phyloP scores from a whole-genome alignment of 2,888 invertebrate genomes.

The Pelosia muscerda region DNA sequence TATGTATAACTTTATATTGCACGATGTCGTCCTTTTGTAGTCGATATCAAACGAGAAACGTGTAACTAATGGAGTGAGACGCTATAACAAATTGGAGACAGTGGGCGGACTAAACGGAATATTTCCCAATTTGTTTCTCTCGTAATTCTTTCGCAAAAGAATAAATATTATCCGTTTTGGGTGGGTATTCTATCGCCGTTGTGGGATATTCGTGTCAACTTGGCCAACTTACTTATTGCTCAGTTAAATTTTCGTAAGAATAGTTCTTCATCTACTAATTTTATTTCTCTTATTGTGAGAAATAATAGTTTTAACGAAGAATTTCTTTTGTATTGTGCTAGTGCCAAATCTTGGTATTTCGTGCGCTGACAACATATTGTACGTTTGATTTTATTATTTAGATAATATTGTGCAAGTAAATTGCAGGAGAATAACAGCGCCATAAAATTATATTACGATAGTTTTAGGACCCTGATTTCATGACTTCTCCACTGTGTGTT shows the following conservation, averaged over 20 bases:
- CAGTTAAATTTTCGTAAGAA: conserved; percentile 27
- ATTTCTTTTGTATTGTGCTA: background rate
- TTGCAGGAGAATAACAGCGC: background rate
- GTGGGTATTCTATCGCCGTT: conserved; percentile 49
- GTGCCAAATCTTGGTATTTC: background rate
- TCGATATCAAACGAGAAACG: conserved; percentile 50
- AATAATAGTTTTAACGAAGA: background rate
- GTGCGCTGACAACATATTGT: background rate
- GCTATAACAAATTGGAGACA: conserved; percentile 67
- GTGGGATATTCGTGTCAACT: conserved; percentile 53
- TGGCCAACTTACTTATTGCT: conserved; percentile 53
- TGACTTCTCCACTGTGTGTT: no score
- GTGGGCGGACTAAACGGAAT: conserved; percentile 62
- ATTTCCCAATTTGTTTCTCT: conserved; percentile 65
- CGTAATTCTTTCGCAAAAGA: conserved; percentile 59
- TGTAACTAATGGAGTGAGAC: conserved; percentile 65
- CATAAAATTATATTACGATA: background rate
- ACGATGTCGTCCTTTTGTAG: conserved; percentile 36
- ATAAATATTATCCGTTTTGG: conserved; percentile 61
- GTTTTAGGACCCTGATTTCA: background rate
- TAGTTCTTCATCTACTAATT: conserved; percentile 17
- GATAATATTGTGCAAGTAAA: background rate
- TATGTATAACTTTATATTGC: conserved; percentile 30
- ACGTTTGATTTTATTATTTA: background rate
- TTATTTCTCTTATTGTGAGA: conserved; percentile 15